A percentile compares a stretch with the other conserved stretches of the same genome.
Conservation (phyloP, 2,113 vertebrate genomes). For the Synodontis membranacea region DNA sequence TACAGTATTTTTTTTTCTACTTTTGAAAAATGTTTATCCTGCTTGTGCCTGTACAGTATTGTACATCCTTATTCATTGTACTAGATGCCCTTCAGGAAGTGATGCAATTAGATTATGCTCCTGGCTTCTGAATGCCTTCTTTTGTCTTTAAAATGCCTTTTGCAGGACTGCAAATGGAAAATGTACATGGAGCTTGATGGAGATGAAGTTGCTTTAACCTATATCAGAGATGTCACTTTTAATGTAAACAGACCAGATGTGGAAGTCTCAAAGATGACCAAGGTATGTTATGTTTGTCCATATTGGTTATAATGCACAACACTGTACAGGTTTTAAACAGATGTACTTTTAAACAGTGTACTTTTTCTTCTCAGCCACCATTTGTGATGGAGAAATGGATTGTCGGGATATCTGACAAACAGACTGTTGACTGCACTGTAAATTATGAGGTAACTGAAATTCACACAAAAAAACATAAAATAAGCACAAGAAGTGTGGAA, state of each 20-base stretch:
- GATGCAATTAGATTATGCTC: not conserved
- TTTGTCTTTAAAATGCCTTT: slow-evolving; percentile 58
- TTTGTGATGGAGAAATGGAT: slow-evolving; percentile 99
- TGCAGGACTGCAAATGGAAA: slow-evolving; percentile 98
- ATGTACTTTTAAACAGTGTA: slow-evolving; percentile 7
- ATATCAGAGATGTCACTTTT: slow-evolving; percentile 97
- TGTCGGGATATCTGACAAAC: slow-evolving; percentile 81
- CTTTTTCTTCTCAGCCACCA: slow-evolving; percentile 82
- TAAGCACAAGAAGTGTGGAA: not conserved
- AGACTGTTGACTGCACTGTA: slow-evolving; percentile 86
- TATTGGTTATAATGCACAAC: not conserved
- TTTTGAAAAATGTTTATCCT: not conserved
- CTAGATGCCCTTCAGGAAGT: not conserved
- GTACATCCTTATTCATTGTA: not conserved
- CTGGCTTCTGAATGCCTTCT: slow-evolving; percentile 44
- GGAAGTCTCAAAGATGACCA: slow-evolving; percentile 90
- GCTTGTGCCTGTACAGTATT: not conserved
- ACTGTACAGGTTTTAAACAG: not conserved
- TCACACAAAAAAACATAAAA: not conserved
- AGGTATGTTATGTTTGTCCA: slow-evolving; percentile 70
- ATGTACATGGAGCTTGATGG: slow-evolving; percentile 98
- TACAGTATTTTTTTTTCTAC: not conserved
- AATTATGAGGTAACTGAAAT: slow-evolving; percentile 86
- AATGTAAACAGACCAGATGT: slow-evolving; percentile 83
- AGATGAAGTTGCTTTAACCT: slow-evolving; percentile 92